Evolutionary conservation across 2,888 invertebrate species (phyloP).

Genomic region (Drosophila setosimentum): DNA sequence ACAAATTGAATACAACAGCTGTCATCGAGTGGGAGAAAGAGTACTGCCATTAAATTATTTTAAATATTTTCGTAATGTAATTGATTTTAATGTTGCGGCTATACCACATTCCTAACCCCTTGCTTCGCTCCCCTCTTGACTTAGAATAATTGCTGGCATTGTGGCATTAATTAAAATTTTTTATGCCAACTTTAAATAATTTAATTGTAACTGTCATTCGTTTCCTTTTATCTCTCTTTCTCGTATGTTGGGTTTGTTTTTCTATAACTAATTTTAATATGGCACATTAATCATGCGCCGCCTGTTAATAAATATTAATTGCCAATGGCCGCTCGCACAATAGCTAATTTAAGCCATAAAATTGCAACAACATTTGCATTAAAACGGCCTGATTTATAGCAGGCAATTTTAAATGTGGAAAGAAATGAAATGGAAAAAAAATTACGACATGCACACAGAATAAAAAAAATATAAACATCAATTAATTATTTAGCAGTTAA

Average conservation of each 20-base stretch:
- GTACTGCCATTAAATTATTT: constrained; percentile 73
- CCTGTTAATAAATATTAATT: constrained; percentile 79
- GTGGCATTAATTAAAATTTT: constrained; percentile 70
- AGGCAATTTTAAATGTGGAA: constrained; percentile 38
- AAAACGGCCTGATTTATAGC: constrained; percentile 71
- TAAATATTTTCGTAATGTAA: constrained; percentile 79
- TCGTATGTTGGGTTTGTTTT: constrained; percentile 8
- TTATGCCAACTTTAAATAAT: constrained; percentile 57
- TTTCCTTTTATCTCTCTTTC: background rate
- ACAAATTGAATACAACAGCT: constrained; percentile 72
- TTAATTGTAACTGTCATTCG: constrained; percentile 49
- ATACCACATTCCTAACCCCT: background rate
- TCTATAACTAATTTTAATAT: constrained; percentile 74
- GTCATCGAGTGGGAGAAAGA: constrained; percentile 59
- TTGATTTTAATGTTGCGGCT: constrained; percentile 73
- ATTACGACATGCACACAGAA: constrained; percentile 7
- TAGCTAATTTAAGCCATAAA: constrained; percentile 76
- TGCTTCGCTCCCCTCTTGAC: constrained; percentile 25
- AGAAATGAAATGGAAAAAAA: constrained; percentile 26
- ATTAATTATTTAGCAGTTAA: constrained; percentile 72
- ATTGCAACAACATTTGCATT: constrained; percentile 74
- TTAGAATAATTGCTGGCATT: constrained; percentile 78
- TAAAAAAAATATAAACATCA: constrained; percentile 61
- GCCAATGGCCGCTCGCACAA: constrained; percentile 58
- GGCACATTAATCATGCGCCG: constrained; percentile 76